phyloP scores from a whole-genome alignment of 2,888 invertebrate genomes.

The Pterostichus madidus region DNA sequence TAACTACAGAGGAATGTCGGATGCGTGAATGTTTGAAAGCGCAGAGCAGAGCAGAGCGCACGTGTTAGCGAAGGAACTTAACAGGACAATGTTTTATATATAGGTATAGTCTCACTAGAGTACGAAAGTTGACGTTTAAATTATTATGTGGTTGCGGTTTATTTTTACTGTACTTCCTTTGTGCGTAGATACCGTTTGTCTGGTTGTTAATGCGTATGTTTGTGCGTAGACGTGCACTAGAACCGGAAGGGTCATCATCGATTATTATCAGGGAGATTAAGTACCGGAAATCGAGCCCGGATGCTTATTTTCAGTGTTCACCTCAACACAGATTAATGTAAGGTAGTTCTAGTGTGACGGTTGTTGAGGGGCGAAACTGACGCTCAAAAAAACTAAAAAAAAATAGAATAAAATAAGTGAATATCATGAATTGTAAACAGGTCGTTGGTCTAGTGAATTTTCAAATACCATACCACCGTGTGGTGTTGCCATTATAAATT shows the following conservation, averaged over 20 bases:
- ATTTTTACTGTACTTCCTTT: too few relatives aligned
- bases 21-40: neutral
- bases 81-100: neutral
- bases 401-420: too few relatives aligned
- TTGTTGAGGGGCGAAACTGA: too few relatives aligned
- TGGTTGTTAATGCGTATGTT: neutral
- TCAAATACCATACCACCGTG: too few relatives aligned
- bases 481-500: too few relatives aligned
- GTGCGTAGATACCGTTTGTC: slow-evolving; percentile 28
- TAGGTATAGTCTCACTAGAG: too few relatives aligned
- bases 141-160: too few relatives aligned
- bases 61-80: slow-evolving; percentile 9
- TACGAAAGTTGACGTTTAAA: too few relatives aligned
- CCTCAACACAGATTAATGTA: neutral
- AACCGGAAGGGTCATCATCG: slow-evolving; percentile 47
- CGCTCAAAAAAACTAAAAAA: too few relatives aligned
- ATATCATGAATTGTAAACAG: too few relatives aligned
- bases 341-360: too few relatives aligned
- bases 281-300: slow-evolving; percentile 8
- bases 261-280: slow-evolving; percentile 30
- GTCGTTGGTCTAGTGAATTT: too few relatives aligned
- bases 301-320: neutral
- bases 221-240: slow-evolving; percentile 4
- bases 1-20: slow-evolving; percentile 28
- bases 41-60: neutral